These are phyloP conservation scores for Yponomeuta sedellus DNA, from an alignment of 2,888 invertebrate species.

Conservation along the genomic window DNA sequence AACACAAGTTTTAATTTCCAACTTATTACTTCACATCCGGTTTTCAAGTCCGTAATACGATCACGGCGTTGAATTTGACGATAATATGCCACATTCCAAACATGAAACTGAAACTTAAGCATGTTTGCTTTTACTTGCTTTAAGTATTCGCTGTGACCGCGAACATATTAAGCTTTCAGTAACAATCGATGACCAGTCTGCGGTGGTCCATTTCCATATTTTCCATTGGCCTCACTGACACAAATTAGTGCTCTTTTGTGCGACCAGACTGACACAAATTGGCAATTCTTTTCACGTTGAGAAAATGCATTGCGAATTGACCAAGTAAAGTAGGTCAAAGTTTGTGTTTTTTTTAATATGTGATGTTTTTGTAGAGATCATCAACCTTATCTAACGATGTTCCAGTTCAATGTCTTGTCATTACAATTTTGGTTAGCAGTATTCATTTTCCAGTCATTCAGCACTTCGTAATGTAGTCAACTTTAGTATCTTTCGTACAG, in stretches of 20 bases:
- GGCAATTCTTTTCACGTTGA: not conserved
- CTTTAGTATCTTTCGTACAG: too few species aligned
- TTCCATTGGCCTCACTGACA: not conserved
- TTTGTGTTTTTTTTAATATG: too few species aligned
- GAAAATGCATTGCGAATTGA: not conserved
- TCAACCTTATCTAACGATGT: too few species aligned
- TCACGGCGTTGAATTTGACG: not conserved
- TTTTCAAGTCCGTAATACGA: not conserved
- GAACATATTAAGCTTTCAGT: not conserved
- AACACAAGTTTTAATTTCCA: not conserved
- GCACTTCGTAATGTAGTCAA: too few species aligned
- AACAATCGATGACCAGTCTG: not conserved
- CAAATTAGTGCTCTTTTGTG: not conserved
- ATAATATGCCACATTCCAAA: not conserved
- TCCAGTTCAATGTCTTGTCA: too few species aligned
- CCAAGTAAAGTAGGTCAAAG: not conserved
- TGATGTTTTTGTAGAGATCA: too few species aligned
- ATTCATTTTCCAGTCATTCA: too few species aligned
- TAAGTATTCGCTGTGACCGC: not conserved
- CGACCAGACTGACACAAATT: not conserved
- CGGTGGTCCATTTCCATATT: not conserved
- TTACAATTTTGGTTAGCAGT: too few species aligned
- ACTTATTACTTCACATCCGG: not conserved
- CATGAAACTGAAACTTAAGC: not conserved
- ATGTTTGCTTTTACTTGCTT: too few species aligned